Conservation (phyloP, 2,888 invertebrate species). For the Caenorhabditis sulstoni region DNA sequence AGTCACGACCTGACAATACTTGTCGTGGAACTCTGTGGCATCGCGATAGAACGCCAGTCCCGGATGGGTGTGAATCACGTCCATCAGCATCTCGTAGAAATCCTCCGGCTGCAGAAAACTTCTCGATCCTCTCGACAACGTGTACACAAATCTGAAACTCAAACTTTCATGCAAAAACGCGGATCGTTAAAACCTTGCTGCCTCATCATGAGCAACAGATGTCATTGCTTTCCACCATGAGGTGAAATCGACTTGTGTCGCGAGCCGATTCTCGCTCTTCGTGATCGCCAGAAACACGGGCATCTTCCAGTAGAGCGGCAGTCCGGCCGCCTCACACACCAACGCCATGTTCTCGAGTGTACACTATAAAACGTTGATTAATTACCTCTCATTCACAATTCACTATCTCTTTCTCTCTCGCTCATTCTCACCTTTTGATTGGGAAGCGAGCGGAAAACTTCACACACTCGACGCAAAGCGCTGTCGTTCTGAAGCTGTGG, state of each 20-base stretch:
- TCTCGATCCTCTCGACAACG: conserved; percentile 76
- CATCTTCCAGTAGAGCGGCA: conserved; percentile 97
- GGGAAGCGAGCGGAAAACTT: conserved; percentile 73
- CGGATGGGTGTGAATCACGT: conserved; percentile 89
- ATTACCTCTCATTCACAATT: conserved; percentile 7
- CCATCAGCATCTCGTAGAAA: conserved; percentile 89
- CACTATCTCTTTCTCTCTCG: background rate
- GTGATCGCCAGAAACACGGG: conserved; percentile 87
- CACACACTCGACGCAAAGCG: conserved; percentile 69
- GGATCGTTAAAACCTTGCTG: conserved; percentile 69
- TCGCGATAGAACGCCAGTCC: conserved; percentile 97
- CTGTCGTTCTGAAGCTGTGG: conserved; percentile 74
- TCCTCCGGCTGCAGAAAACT: conserved; percentile 87
- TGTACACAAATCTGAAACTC: conserved; percentile 82
- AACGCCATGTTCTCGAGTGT: conserved; percentile 71
- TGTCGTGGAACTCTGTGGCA: conserved; percentile 97
- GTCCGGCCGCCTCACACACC: conserved; percentile 88
- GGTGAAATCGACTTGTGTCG: conserved; percentile 69
- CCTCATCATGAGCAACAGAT: conserved; percentile 78
- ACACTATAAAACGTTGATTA: conserved; percentile 58
- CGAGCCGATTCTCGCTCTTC: conserved; percentile 67
- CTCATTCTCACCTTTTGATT: conserved; percentile 62
- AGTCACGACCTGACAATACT: conserved; percentile 98
- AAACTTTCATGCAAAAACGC: background rate
- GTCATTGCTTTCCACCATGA: conserved; percentile 75